phyloP scores from a whole-genome alignment of 2,113 vertebrate species.

The Hemiscyllium ocellatum region DNA sequence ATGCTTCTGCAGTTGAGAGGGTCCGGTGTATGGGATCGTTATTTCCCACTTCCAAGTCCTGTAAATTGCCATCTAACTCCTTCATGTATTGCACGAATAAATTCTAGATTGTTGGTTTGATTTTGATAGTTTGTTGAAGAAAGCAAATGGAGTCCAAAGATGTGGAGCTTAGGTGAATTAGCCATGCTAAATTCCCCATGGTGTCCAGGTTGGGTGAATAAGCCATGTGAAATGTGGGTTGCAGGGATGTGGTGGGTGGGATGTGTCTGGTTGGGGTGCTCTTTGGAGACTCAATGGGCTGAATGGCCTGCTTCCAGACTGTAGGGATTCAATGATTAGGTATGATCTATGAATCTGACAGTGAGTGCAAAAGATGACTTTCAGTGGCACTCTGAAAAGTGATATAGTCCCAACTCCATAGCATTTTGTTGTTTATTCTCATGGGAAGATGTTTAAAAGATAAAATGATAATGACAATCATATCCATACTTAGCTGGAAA shows the following conservation, averaged over 20 bases:
- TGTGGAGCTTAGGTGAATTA: no score
- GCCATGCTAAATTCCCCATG: no score
- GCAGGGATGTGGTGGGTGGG: no score
- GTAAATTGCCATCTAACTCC: not conserved
- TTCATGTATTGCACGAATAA: not conserved
- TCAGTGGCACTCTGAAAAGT: not conserved
- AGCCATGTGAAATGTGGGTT: no score
- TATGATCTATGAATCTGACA: no score
- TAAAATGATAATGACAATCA: not conserved
- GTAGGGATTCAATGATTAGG: no score
- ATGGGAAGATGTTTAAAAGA: not conserved
- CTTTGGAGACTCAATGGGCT: no score
- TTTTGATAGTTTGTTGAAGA: not conserved
- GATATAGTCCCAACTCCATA: not conserved
- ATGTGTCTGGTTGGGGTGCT: no score
- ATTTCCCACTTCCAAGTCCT: not conserved
- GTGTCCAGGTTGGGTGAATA: no score
- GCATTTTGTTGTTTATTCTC: not conserved
- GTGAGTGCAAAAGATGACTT: not conserved
- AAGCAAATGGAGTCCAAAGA: not conserved
- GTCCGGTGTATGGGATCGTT: not conserved
- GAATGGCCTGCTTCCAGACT: no score
- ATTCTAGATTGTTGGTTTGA: not conserved
- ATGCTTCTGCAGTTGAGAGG: not conserved
- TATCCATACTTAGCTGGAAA: not conserved